A percentile compares a stretch with the other conserved stretches of the same genome.
Evolutionary conservation across 2,113 vertebrate genomes (phyloP).

Genomic region (Corynorhinus townsendii): DNA sequence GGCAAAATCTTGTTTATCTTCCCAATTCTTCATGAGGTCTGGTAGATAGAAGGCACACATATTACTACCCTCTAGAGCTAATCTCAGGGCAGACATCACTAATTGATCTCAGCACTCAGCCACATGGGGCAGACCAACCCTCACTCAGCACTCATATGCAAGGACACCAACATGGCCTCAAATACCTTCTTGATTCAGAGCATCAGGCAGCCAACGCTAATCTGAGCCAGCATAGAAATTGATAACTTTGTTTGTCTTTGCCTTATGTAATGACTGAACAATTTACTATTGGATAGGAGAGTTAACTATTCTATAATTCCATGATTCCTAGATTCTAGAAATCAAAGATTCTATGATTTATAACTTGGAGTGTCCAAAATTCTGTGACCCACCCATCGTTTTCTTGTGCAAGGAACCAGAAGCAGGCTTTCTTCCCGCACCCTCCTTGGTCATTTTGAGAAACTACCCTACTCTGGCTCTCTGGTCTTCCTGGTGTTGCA

Average conservation of each 20-base stretch:
- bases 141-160: not conserved
- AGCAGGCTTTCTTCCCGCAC: not conserved
- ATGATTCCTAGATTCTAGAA: not conserved
- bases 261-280: not conserved
- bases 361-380: not conserved
- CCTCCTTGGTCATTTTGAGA: not conserved
- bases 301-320: not conserved
- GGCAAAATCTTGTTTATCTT: not conserved
- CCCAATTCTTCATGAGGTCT: not conserved
- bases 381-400: not conserved
- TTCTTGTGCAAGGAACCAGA: not conserved
- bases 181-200: not conserved
- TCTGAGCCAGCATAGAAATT: not conserved
- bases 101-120: not conserved
- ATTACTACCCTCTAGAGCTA: not conserved
- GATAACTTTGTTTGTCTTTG: slow-evolving; percentile 3
- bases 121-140: not conserved
- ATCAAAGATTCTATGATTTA: not conserved
- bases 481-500: not conserved
- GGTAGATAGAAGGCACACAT: not conserved
- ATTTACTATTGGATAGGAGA: not conserved
- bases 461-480: not conserved
- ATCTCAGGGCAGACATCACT: not conserved
- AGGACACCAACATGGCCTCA: not conserved
- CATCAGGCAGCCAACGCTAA: not conserved